phyloP scores from a whole-genome alignment of 2,888 invertebrate genomes.

The Mesochorus sp. region DNA sequence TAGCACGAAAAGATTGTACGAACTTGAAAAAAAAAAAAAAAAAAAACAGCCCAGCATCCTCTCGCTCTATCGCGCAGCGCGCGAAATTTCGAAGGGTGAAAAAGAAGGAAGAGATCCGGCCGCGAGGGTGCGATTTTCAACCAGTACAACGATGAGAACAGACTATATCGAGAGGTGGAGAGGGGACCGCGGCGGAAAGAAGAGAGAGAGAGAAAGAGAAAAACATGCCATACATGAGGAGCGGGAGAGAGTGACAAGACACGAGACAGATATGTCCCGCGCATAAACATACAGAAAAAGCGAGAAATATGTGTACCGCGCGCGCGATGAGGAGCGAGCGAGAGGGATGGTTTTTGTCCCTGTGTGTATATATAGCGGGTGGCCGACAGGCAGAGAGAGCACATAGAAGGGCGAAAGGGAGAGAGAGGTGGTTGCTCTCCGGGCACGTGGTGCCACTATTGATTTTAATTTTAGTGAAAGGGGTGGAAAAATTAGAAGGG shows the following conservation, averaged over 20 bases:
- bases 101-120: constrained; percentile 33
- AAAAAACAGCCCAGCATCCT: constrained; percentile 20
- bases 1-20: constrained; percentile 25
- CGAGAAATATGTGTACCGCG: constrained; percentile 27
- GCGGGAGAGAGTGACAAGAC: constrained; percentile 31
- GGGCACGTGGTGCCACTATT: constrained; percentile 82
- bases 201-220: not conserved
- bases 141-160: not conserved
- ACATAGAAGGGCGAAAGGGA: constrained; percentile 43
- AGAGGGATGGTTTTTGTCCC: constrained; percentile 56
- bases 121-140: constrained; percentile 25
- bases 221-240: no score
- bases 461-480: constrained; percentile 83
- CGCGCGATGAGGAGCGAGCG: constrained; percentile 11
- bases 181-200: not conserved
- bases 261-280: constrained; percentile 18
- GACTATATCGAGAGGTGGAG: not conserved
- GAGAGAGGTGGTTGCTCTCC: constrained; percentile 67
- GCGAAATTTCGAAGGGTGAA: constrained; percentile 40
- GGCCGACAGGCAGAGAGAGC: constrained; percentile 57
- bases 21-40: constrained; percentile 40
- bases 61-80: constrained; percentile 47
- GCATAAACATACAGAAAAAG: constrained; percentile 35
- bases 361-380: constrained; percentile 61
- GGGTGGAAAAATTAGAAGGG: constrained; percentile 83